Evolutionary conservation across 2,113 vertebrate species (phyloP).

Genomic region (Numenius arquata): DNA sequence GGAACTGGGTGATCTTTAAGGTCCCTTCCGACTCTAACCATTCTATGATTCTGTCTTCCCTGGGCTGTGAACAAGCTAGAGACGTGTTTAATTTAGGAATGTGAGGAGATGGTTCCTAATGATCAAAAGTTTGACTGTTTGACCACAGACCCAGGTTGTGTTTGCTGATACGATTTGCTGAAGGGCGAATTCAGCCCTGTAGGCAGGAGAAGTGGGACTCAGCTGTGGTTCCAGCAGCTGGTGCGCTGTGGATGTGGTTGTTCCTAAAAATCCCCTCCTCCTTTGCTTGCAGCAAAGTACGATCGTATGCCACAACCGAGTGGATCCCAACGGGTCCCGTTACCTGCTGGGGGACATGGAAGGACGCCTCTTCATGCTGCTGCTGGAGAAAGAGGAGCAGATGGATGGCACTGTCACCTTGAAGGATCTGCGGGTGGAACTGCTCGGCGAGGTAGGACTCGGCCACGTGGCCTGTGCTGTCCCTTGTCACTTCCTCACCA

Average conservation of each 20-base stretch:
- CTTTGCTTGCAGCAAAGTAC: constrained; percentile 88
- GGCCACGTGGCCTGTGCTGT: accelerated
- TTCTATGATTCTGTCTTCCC: too few relatives aligned
- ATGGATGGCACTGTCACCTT: constrained; percentile 93
- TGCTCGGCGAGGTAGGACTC: constrained; percentile 89
- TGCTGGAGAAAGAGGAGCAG: constrained; percentile 97
- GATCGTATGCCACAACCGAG: constrained; percentile 95
- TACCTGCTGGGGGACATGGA: constrained; percentile 98
- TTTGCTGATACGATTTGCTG: accelerated
- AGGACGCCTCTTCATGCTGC: constrained; percentile 95
- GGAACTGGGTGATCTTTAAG: too few relatives aligned
- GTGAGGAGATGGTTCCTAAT: not conserved
- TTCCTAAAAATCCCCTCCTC: not conserved
- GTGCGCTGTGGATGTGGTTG: not conserved
- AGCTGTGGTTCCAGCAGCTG: not conserved
- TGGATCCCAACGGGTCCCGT: constrained; percentile 95
- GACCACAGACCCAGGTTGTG: not conserved
- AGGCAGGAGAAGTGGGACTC: accelerated
- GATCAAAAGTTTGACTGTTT: not conserved
- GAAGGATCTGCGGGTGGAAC: constrained; percentile 94
- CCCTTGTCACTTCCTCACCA: not conserved
- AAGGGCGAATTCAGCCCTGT: not conserved
- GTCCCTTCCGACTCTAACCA: too few relatives aligned
- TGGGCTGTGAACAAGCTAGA: not conserved
- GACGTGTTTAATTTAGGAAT: not conserved